Evolutionary conservation across 2,113 vertebrate genomes (phyloP).

Genomic region (Alethe castanea): DNA sequence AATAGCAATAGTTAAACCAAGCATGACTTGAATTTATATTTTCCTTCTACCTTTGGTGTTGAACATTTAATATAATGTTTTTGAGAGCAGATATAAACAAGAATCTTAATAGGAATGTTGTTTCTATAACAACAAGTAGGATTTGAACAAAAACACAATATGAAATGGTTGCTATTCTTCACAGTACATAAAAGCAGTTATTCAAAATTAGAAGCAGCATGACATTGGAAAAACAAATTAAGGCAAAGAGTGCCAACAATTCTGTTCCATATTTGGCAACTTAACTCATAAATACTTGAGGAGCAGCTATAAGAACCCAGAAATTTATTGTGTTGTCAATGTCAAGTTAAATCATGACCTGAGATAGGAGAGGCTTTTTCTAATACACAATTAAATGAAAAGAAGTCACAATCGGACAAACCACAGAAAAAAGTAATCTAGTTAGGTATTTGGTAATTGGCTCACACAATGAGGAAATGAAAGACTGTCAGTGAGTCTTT

Average conservation of each 20-base stretch:
- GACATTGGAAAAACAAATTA: conserved; percentile 72
- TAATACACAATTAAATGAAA: neutral
- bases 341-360: neutral
- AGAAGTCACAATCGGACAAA: neutral
- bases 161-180: conserved; percentile 69
- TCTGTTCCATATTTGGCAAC: conserved; percentile 69
- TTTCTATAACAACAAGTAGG: conserved; percentile 83
- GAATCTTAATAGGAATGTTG: conserved; percentile 72
- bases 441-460: neutral
- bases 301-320: neutral
- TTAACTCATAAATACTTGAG: conserved; percentile 66
- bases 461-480: neutral
- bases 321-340: neutral
- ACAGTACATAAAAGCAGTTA: conserved; percentile 73
- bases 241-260: conserved; percentile 52
- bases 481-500: neutral
- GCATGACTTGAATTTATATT: conserved; percentile 51
- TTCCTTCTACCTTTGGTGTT: conserved; percentile 14
- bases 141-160: conserved; percentile 73
- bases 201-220: conserved; percentile 72
- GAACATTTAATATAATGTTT: conserved; percentile 66
- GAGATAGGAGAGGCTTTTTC: conserved; percentile 6
- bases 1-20: neutral
- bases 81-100: conserved; percentile 54
- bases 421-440: neutral